Evolutionary conservation across 1,140 invertebrate species (phyloP).

Genomic region (Melipona quadrifasciata): DNA sequence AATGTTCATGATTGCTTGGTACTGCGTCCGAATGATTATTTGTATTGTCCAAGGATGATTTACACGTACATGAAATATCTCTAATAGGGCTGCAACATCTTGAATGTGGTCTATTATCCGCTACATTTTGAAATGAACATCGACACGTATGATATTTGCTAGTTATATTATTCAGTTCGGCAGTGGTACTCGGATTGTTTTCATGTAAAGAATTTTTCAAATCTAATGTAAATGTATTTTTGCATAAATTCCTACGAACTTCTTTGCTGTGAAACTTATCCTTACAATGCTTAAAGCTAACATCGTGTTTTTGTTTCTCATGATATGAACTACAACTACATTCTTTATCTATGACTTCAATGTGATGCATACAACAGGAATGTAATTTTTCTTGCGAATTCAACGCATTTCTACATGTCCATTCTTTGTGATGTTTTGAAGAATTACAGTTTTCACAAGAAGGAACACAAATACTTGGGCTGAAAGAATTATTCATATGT

Average conservation of each 20-base stretch:
- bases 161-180: constrained; percentile 10
- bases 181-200: neutral
- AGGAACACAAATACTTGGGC: constrained; percentile 3
- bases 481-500: neutral
- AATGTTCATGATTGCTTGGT: constrained; percentile 21
- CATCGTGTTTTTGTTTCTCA: constrained; percentile 36
- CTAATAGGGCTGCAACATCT: constrained; percentile 53
- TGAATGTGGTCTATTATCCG: constrained; percentile 39
- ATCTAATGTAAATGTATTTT: constrained; percentile 1
- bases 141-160: constrained; percentile 42
- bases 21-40: constrained; percentile 9
- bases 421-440: constrained; percentile 37
- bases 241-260: constrained; percentile 27
- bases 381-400: constrained; percentile 59
- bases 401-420: constrained; percentile 30
- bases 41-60: constrained; percentile 33
- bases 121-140: constrained; percentile 37
- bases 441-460: constrained; percentile 43
- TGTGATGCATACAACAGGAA: constrained; percentile 57
- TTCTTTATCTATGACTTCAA: constrained; percentile 35
- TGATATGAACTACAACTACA: constrained; percentile 42
- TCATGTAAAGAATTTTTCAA: constrained; percentile 45
- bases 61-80: constrained; percentile 46
- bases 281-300: constrained; percentile 47
- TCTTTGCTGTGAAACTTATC: constrained; percentile 34